Percentiles rank a stretch among this genome's conserved stretches.
phyloP scores from a whole-genome alignment of 2,113 vertebrate genomes.

The Vulpes vulpes region DNA sequence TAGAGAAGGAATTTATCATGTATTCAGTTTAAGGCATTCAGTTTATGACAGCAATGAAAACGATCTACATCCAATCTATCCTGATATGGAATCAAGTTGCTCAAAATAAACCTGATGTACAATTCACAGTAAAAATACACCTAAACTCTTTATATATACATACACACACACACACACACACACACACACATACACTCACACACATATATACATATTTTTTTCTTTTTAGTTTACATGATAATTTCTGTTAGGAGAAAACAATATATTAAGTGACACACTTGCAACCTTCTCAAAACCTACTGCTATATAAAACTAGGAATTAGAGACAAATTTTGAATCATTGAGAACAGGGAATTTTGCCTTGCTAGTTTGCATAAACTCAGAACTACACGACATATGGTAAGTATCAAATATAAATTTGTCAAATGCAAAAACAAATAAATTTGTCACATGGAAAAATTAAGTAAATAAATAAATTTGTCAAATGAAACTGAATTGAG shows the following conservation, averaged over 20 bases:
- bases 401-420: not conserved
- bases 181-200: not conserved
- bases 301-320: not conserved
- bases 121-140: constrained; percentile 5
- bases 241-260: not conserved
- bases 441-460: not conserved
- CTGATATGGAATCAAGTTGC: constrained; percentile 21
- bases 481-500: constrained; percentile 34
- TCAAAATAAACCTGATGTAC: constrained; percentile 55
- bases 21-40: constrained; percentile 73
- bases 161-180: rapidly evolving
- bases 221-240: not conserved
- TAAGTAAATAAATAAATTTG: not conserved
- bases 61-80: constrained; percentile 19
- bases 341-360: not conserved
- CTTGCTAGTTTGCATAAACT: not conserved
- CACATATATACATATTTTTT: not conserved
- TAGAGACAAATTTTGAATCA: not conserved
- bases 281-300: not conserved
- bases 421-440: not conserved
- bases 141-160: not conserved
- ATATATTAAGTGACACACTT: not conserved
- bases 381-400: not conserved
- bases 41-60: constrained; percentile 63
- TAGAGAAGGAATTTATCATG: constrained; percentile 82